phyloP scores from a whole-genome alignment of 2,888 invertebrate genomes.

The Phengaris alcon region DNA sequence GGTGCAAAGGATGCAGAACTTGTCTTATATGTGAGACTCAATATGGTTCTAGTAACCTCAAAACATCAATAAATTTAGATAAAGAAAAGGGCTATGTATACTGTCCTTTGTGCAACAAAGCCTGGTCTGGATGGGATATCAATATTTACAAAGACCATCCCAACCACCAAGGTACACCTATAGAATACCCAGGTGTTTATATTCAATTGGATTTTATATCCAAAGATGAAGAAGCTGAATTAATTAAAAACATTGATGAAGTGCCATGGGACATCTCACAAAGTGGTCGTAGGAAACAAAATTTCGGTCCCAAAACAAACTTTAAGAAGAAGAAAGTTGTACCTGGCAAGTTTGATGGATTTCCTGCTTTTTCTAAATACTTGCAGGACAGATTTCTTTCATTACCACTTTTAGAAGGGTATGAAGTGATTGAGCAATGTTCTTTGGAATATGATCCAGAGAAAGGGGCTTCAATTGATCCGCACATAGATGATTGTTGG shows the following conservation, averaged over 20 bases:
- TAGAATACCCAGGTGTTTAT: conserved; percentile 84
- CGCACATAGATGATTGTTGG: conserved; percentile 99
- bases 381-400: conserved; percentile 86
- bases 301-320: conserved; percentile 98
- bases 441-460: conserved; percentile 93
- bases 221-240: conserved; percentile 81
- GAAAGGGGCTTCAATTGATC: conserved; percentile 96
- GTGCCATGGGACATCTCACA: conserved; percentile 95
- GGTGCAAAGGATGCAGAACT: conserved; percentile 95
- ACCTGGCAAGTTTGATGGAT: conserved; percentile 89
- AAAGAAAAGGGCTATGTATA: conserved; percentile 83
- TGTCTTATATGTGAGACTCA: conserved; percentile 91
- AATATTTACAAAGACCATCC: conserved; percentile 82
- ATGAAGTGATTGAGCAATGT: conserved; percentile 95
- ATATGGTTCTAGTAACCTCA: conserved; percentile 62
- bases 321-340: conserved; percentile 95
- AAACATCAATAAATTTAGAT: conserved; percentile 63
- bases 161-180: conserved; percentile 80
- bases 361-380: conserved; percentile 88
- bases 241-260: conserved; percentile 86
- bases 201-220: conserved; percentile 87
- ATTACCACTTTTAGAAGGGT: conserved; percentile 82
- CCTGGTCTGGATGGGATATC: conserved; percentile 87
- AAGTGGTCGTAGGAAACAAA: conserved; percentile 97
- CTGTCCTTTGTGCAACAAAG: conserved; percentile 86